Base-by-base conservation (phyloP, 2,797 vertebrate genomes). In the Euphonia xanthogaster region DNA sequence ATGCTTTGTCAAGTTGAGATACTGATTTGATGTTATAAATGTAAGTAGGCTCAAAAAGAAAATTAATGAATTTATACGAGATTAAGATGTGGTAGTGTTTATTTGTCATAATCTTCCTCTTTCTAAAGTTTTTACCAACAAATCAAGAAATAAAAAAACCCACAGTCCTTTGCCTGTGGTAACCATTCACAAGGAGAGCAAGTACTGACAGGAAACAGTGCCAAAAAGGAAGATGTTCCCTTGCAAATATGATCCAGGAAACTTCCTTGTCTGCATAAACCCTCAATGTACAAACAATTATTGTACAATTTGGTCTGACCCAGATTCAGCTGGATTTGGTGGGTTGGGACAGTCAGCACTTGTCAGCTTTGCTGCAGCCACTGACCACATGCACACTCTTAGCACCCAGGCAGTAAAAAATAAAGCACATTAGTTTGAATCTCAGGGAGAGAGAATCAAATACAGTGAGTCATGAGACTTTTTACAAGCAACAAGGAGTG, bases 11-110 rank as follows among this genome's bases (percentile, higher is more conserved):
- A 55, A 14, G 40, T 20, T 83, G 24, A 6, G 31, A 31, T 54
- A 25, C 8, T 22, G 53, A 63, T 70, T 48, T 24, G 17, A 27
- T 62, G 17, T 31, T 35, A 88, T 6, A 47, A 55, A 44, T 11
- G 3, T 40, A 75, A 71, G 4, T 3, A 33, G 10, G 3, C 14
- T 81, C 63, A 63, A 57, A 7, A 58, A 54, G 37, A 89, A 67
- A 62, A 77, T 48, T 10, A 75, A 31, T 33, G 4, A 65, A 62
- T 0, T 73, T 15, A 6, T 7, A 42, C 0, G 1, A 58, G 25
- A 74, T 48, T 77, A 76, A 35, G 25, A 24, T 5, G 17, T 9
- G 27, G 23, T 4, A 51, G 3, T 17, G 10, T 79, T 86, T 53
- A 78, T 40, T 55, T 57, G 4, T 16, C 28, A 60, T 39, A 51